Base-by-base conservation (phyloP, 2,113 vertebrate species). In the Carassius gibelio region DNA sequence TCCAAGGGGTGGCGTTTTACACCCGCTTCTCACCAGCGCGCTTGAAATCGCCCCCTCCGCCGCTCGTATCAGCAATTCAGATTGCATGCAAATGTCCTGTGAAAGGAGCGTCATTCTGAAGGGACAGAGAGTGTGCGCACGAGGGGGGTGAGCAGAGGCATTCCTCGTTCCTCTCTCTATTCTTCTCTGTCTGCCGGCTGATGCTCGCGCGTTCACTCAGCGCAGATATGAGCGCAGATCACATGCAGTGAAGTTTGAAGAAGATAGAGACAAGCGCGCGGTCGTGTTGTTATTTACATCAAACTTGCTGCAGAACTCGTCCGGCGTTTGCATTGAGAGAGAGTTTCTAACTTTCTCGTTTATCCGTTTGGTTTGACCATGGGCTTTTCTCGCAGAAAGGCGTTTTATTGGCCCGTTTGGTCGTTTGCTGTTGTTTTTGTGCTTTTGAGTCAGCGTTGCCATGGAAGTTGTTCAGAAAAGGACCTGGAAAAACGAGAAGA, bases 401-500 rank as follows among this genome's bases (percentile, higher is more conserved):
- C 62, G 81, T 23, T 81, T 81, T 78, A 89, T 87, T 85, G 85
- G 80, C 80, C 80, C 88, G 90, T 91, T 81, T 90, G 90, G 88
- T 88, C 94, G 83, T 83, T 96, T 88, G 88, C 95, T 17, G 74
- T 92, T 86, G 75, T 88, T 80, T 83, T 94, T 85, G 92, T 91
- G 79, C 91, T 88, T 84, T 89, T 93, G 89, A 88, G 88, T 88
- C 85, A 90, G 81, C 92, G 91, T 69, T 93, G 93, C 86, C 84
- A 61, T 66, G 95, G 94, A 45, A 93, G 75, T 50, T 98, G 97
- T 93, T 95, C 96, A 11, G 97, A 99, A 91, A 95, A 95, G 86
- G 94, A 96, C 87, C 92, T 99, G 93, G 96, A 99, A 91, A 93
- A 95, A 83, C 75, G 97, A 55, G 95, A 96, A 84, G 97, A 99